A percentile compares a stretch with the other conserved stretches of the same genome.
Conservation (phyloP, 92 coral and sea anemone species). For the Heteractis magnifica region DNA sequence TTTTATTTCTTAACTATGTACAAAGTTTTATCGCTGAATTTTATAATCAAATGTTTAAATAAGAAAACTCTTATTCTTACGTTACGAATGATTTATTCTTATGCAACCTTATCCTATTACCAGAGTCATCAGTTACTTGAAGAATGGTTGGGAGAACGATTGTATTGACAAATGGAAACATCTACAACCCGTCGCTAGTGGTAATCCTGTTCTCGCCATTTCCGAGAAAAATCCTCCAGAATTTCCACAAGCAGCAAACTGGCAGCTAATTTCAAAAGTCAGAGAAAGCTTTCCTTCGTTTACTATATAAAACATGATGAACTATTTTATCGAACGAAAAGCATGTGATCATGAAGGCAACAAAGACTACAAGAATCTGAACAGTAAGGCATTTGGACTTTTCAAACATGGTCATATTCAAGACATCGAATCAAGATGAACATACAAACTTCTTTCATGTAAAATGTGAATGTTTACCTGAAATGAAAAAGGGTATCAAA, state of each 20-base stretch:
- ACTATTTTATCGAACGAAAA: background rate
- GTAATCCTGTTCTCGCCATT: conserved; percentile 12
- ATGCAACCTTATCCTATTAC: background rate
- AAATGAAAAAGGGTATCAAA: conserved; percentile 33
- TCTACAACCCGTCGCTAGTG: background rate
- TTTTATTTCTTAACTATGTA: too few species aligned
- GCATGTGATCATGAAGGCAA: conserved; percentile 8
- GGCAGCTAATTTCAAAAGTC: background rate
- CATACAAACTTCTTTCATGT: conserved; percentile 16
- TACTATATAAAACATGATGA: conserved; percentile 1
- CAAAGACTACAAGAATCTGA: conserved; percentile 31
- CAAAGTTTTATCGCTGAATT: too few species aligned
- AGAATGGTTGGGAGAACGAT: conserved; percentile 57
- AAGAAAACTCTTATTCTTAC: too few species aligned
- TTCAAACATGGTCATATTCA: conserved; percentile 44
- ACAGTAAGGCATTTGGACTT: conserved; percentile 22
- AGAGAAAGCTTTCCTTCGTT: conserved; percentile 13
- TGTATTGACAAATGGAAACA: conserved; percentile 41
- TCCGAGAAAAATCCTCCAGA: conserved; percentile 4
- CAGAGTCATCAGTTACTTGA: conserved; percentile 50
- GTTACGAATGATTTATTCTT: too few species aligned
- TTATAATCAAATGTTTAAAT: too few species aligned
- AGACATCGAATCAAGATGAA: conserved; percentile 20
- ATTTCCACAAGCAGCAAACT: conserved; percentile 20
- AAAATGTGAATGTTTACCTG: conserved; percentile 27